Conservation (phyloP, 2,113 vertebrate species). For the Corythaeola cristata region DNA sequence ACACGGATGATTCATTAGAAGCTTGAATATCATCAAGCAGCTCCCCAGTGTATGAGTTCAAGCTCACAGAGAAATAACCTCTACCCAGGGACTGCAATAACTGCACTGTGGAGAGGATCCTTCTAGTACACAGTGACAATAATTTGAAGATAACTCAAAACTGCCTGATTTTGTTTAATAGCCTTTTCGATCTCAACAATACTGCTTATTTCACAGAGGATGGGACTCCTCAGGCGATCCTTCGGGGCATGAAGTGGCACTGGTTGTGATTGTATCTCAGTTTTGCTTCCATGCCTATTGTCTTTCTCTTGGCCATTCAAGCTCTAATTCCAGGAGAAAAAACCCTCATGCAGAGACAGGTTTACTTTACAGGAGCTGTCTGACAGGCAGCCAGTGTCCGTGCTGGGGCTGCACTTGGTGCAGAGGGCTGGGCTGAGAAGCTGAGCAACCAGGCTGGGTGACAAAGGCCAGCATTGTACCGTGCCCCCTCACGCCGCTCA, state of each 20-base stretch:
- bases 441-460: background rate
- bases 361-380: conserved; percentile 9
- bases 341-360: background rate
- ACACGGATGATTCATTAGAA: background rate
- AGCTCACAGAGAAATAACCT: background rate
- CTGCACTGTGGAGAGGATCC: background rate
- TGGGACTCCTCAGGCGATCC: background rate
- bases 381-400: background rate
- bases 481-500: background rate
- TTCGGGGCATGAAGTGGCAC: background rate
- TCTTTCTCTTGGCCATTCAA: background rate
- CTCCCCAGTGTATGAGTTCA: background rate
- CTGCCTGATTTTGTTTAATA: background rate
- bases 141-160: background rate
- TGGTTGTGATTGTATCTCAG: background rate
- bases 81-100: background rate
- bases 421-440: background rate
- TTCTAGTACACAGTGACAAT: background rate
- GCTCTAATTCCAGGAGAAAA: background rate
- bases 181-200: background rate
- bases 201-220: background rate
- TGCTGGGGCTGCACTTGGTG: background rate
- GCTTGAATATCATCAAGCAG: background rate
- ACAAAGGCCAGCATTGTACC: background rate
- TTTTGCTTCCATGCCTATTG: conserved; percentile 7